Conservation (phyloP, 2,888 invertebrate genomes). For the Branchipolynoe longqiensis region DNA sequence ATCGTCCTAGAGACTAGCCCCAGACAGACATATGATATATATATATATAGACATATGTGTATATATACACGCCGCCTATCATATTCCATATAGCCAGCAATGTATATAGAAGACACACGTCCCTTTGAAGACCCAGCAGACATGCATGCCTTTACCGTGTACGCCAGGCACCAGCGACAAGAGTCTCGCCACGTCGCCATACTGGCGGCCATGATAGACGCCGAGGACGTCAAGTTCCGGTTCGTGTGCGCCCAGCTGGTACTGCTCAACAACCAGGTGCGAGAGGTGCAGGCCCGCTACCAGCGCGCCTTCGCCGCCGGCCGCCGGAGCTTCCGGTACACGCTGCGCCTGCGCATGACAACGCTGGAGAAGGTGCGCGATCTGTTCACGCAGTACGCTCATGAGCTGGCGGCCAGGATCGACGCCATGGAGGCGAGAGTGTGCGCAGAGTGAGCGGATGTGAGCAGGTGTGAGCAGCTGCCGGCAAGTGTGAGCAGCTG, state of each 20-base stretch:
- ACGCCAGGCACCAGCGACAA: too few relatives aligned
- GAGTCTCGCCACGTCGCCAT: too few relatives aligned
- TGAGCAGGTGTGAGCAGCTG: background rate
- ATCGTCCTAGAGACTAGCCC: too few relatives aligned
- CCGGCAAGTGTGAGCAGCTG: too few relatives aligned
- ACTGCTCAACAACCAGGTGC: conserved; percentile 4
- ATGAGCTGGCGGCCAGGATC: background rate
- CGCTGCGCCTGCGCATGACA: background rate
- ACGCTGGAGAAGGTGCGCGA: background rate
- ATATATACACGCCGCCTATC: too few relatives aligned
- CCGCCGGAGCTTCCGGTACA: conserved; percentile 3
- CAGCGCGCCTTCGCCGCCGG: background rate
- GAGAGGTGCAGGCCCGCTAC: background rate
- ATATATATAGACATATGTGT: too few relatives aligned
- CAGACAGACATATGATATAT: too few relatives aligned
- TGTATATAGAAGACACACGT: too few relatives aligned
- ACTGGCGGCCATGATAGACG: background rate
- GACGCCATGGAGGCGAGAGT: background rate
- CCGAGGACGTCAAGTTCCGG: background rate
- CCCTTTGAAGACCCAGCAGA: too few relatives aligned
- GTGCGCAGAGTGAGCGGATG: background rate
- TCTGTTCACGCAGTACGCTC: background rate
- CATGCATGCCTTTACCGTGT: too few relatives aligned
- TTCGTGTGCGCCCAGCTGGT: background rate
- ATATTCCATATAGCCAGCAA: too few relatives aligned